Evolutionary conservation across 1,140 invertebrate genomes (phyloP), one percentile per base, ranked within the genome.

Genomic region (Micrasema minimum): DNA sequence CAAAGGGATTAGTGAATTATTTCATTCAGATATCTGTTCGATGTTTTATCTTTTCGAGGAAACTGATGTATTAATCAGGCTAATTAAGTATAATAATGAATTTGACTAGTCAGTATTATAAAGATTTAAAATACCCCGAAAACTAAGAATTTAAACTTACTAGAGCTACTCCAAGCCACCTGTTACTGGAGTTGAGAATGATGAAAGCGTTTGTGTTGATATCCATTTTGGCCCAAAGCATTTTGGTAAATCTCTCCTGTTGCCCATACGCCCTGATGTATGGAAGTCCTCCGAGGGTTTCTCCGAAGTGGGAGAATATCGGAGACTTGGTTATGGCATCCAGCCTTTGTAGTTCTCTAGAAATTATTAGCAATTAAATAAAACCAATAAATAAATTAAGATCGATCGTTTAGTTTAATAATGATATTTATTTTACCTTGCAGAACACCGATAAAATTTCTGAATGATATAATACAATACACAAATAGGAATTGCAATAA

Each of bases 161-260:
- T 81, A 94, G 77, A 72, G 89, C 87, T 46, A 94, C 88, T 14
- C 93, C 93, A 1, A 96, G 85, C 93, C 93, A 95, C 69, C 93
- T 87, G 78, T 92, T 93, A 26, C 90, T 90, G 1, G 91, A 88
- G 76, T 94, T 93, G 48, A 93, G 82, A 66, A 94, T 88, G 2
- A 94, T 83, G 78, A 93, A 90, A 2, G 92, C 90, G 73, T 90
- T 89, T 55, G 92, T 90, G 78, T 94, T 93, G 10, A 79, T 79
- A 78, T 95, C 91, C 22, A 94, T 85, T 46, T 87, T 86, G 23
- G 85, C 83, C 75, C 90, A 86, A 70, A 93, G 87, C 53, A 86
- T 82, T 26, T 87, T 80, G 41, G 86, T 89, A 78, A 95, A 91
- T 67, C 87, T 80, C 45, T 83, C 75, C 75, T 92, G 88, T 75